phyloP scores from a whole-genome alignment of 2,797 vertebrate genomes.

The Hipposideros larvatus region DNA sequence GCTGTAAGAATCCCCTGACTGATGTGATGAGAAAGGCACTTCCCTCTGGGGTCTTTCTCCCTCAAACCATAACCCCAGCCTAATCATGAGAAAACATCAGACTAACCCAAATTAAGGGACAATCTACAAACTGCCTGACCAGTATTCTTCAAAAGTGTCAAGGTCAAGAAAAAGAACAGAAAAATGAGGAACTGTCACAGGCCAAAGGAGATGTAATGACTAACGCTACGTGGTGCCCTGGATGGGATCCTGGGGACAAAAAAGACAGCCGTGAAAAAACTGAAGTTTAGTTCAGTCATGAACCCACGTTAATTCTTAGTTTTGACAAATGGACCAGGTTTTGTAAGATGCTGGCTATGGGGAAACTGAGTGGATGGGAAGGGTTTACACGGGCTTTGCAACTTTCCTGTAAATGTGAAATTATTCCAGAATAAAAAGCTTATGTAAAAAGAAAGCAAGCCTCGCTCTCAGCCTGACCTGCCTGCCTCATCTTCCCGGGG shows the following conservation, averaged over 20 bases:
- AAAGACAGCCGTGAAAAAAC: accelerated
- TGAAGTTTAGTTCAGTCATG: neutral
- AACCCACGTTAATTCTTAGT: accelerated
- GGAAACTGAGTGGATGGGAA: no score
- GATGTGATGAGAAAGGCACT: no score
- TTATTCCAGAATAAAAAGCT: neutral
- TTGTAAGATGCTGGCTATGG: accelerated
- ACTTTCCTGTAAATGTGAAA: neutral
- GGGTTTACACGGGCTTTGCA: no score
- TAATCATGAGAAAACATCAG: neutral
- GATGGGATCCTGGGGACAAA: neutral
- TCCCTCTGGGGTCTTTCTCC: neutral
- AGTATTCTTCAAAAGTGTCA: neutral
- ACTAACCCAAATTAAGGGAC: neutral
- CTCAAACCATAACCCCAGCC: neutral
- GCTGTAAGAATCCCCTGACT: accelerated
- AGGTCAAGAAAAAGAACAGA: neutral
- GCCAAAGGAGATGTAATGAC: accelerated
- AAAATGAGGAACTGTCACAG: neutral
- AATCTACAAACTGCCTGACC: no score
- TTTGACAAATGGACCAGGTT: neutral
- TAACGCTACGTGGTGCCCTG: accelerated
- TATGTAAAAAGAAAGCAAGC: neutral
- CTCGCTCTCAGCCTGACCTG: neutral
- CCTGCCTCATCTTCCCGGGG: neutral